phyloP scores from a whole-genome alignment of 2,888 invertebrate genomes.

The Tridacna crocea region DNA sequence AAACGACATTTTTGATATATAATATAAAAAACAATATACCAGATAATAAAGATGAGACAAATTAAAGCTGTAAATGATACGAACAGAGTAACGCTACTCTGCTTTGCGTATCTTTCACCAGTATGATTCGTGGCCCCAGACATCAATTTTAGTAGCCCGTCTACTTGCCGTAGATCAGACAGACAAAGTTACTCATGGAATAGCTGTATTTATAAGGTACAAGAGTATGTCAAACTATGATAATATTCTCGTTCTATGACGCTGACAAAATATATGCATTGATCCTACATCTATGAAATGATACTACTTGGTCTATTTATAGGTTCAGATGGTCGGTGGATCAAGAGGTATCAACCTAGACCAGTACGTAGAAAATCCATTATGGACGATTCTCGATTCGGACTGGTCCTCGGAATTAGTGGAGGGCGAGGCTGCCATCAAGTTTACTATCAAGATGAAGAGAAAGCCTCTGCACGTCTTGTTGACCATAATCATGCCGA shows the following conservation, averaged over 20 bases:
- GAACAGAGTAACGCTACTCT: background rate
- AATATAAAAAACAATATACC: background rate
- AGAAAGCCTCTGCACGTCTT: slow-evolving; percentile 47
- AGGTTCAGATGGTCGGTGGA: slow-evolving; percentile 43
- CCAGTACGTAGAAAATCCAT: slow-evolving; percentile 37
- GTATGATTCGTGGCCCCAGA: too few relatives aligned
- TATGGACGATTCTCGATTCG: slow-evolving; percentile 40
- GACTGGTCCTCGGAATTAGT: background rate
- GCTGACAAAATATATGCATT: background rate
- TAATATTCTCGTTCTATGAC: background rate
- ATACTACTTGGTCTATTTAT: background rate
- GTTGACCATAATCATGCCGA: slow-evolving; percentile 43
- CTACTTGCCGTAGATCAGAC: background rate
- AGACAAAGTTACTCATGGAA: background rate
- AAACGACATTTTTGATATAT: too few relatives aligned
- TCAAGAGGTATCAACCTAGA: slow-evolving; percentile 32
- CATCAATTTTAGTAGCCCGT: background rate
- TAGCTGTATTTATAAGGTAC: background rate
- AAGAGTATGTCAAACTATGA: background rate
- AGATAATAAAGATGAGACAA: background rate
- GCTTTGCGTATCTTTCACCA: background rate
- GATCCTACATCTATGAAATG: background rate
- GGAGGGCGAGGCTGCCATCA: slow-evolving; percentile 32
- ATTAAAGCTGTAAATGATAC: background rate
- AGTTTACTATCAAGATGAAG: slow-evolving; percentile 37